phyloP scores from a whole-genome alignment of 2,113 vertebrate genomes.

The Tychaedon coryphoeus region DNA sequence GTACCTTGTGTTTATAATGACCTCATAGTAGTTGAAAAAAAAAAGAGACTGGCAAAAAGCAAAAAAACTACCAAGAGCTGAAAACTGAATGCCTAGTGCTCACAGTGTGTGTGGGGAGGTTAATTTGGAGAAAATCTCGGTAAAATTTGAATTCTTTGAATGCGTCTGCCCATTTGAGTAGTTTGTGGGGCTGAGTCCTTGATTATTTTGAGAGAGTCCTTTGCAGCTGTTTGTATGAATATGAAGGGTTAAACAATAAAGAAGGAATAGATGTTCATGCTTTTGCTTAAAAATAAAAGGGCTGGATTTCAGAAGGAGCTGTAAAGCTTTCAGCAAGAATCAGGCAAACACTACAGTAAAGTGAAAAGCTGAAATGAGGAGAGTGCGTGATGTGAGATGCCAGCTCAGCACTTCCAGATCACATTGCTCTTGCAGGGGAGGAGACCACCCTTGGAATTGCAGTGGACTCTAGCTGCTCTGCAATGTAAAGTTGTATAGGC shows the following conservation, averaged over 20 bases:
- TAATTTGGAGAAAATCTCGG: neutral
- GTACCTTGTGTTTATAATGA: neutral
- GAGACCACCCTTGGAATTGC: neutral
- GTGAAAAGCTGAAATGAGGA: conserved; percentile 30
- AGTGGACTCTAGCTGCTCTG: neutral
- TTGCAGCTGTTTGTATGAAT: neutral
- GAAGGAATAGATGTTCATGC: neutral
- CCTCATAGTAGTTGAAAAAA: neutral
- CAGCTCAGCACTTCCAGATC: conserved; percentile 8
- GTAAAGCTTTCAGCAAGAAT: conserved; percentile 14
- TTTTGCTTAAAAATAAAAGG: neutral
- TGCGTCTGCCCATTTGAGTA: neutral
- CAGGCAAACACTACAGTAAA: neutral
- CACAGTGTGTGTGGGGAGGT: fast-evolving
- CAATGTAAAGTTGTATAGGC: neutral
- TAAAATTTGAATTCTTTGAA: neutral
- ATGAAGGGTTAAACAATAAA: neutral
- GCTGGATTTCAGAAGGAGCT: neutral
- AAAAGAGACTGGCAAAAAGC: neutral
- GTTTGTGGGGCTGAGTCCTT: neutral
- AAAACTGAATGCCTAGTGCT: neutral
- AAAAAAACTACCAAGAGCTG: neutral
- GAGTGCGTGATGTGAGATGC: neutral
- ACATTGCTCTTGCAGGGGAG: neutral
- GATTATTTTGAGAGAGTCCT: neutral